Base-by-base conservation (phyloP, 2,113 vertebrate genomes). In the Protomyctophum bolini region DNA sequence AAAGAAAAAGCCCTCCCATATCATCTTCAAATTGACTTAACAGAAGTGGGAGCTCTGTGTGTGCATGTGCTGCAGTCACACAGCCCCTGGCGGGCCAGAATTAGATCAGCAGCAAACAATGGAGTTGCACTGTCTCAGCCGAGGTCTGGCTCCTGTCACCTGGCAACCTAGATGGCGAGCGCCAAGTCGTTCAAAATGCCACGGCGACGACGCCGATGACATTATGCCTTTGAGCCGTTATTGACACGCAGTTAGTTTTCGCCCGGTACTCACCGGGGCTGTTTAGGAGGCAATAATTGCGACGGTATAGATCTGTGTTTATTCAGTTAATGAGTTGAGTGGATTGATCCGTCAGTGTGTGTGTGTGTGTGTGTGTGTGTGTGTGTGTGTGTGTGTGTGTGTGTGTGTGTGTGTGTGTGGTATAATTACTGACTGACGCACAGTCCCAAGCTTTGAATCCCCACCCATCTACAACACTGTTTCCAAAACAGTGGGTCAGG, bases 281-380 rank as follows among this genome's bases (percentile, higher is more conserved):
- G 75, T 90, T 90, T 87, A 88, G 89, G 71, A 73, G 60, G 73
- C 77, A 82, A 80, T 87, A 88, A 91, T 88, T 90, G 83, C 82
- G 3, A 70, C 10, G 8, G 79, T 80, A 92, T 92, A 81, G 89
- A 90, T 91, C 81, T 51, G 10, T 70, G 76, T 82, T 75, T 68
- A 80, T 68, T 73, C 82, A 81, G 83, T 80, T 72, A 75, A 84
- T 87, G 75, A 74, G 85, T 82, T 54, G 68, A 72, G 74, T 66
- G 63, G 68, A 88, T 63, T 81, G 76, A 87, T 78, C 75, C 67
- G 61, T 81, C 80, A 68, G n/a, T 29, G 58, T 58, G 63, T 50
- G 57, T 72, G 33, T 41, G 33, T 41, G 33, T 41, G 33, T 41
- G 33, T 41, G 33, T 41, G 33, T 33, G 33, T 33, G 33, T 33